Evolutionary conservation across 2,888 invertebrate species (phyloP).

Genomic region (Drosophila maculinotata): DNA sequence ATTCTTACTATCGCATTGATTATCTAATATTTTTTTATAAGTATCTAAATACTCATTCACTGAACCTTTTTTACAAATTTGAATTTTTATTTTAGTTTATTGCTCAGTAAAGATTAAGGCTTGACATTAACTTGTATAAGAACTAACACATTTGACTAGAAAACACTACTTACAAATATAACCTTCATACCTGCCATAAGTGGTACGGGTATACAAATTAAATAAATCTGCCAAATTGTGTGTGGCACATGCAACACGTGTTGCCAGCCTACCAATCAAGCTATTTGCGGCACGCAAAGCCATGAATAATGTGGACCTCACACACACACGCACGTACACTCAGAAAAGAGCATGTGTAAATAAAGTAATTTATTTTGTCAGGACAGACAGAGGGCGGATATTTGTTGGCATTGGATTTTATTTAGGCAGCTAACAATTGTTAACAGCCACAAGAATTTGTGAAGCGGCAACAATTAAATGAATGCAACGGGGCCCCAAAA

Average conservation of each 20-base stretch:
- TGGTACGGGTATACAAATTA: neutral
- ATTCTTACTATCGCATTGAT: too few species aligned
- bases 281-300: conserved; percentile 12
- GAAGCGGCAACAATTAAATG: conserved; percentile 17
- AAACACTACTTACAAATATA: too few species aligned
- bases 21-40: too few species aligned
- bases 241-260: conserved; percentile 57
- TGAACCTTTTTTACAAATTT: too few species aligned
- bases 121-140: too few species aligned
- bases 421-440: conserved; percentile 31
- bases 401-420: conserved; percentile 36
- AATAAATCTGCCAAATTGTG: conserved; percentile 34
- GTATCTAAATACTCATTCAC: too few species aligned
- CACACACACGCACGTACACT: neutral
- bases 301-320: conserved; percentile 46
- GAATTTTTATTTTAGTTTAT: too few species aligned
- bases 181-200: neutral
- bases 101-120: too few species aligned
- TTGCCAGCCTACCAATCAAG: conserved; percentile 21
- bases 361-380: conserved; percentile 51
- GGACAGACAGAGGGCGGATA: conserved; percentile 4
- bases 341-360: conserved; percentile 35
- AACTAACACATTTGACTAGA: too few species aligned
- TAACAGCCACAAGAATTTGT: conserved; percentile 29
- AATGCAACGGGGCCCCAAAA: conserved; percentile 26